Evolutionary conservation across 2,888 invertebrate species (phyloP).

Genomic region (Cheilosia variabilis): DNA sequence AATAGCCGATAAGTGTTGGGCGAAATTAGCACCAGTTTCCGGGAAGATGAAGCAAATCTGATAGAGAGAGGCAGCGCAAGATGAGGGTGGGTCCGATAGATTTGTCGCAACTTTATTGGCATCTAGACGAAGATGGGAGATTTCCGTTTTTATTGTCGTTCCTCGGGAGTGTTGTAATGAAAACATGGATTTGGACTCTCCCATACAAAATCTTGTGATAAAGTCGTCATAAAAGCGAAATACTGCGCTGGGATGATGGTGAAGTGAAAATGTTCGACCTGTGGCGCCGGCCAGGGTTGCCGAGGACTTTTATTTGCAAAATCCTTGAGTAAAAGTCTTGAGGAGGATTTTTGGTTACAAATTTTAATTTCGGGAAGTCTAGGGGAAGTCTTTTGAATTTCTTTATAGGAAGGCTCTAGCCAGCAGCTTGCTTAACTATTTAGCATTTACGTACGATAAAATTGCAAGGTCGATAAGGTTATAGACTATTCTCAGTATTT

Average conservation of each 20-base stretch:
- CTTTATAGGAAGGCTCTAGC: too few relatives aligned
- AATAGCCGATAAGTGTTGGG: constrained; percentile 66
- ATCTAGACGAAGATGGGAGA: constrained; percentile 13
- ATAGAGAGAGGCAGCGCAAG: constrained; percentile 22
- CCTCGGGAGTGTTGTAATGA: constrained; percentile 25
- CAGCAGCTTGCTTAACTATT: too few relatives aligned
- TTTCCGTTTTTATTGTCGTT: constrained; percentile 27
- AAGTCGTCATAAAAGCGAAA: constrained; percentile 39
- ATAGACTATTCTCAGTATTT: too few relatives aligned
- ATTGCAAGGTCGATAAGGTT: too few relatives aligned
- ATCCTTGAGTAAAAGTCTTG: not conserved
- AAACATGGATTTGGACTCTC: constrained; percentile 27
- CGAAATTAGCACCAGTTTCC: constrained; percentile 52
- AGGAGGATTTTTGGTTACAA: too few relatives aligned
- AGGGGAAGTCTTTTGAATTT: too few relatives aligned
- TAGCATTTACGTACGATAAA: too few relatives aligned
- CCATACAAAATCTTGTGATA: constrained; percentile 2
- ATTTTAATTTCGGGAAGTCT: too few relatives aligned
- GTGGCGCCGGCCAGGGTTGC: constrained; percentile 11
- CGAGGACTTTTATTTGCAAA: not conserved
- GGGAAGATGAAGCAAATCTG: constrained; percentile 38
- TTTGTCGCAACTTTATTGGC: constrained; percentile 50
- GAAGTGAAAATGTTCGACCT: not conserved
- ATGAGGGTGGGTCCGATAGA: constrained; percentile 56
- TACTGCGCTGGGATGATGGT: not conserved